Evolutionary conservation across 2,888 invertebrate genomes (phyloP).

Genomic region (Cybosia mesomella): DNA sequence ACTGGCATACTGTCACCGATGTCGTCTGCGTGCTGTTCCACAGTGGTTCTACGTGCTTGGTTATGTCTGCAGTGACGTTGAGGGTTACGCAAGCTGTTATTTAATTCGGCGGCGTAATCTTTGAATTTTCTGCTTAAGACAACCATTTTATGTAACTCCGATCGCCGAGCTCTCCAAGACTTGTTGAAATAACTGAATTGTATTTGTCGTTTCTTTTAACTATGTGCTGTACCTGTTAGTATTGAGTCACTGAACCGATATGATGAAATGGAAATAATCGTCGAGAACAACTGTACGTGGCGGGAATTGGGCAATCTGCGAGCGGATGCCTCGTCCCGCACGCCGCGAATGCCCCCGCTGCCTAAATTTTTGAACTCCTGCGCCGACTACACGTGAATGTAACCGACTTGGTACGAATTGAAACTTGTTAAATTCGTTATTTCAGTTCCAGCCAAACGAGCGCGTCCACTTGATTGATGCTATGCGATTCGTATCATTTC

Average conservation of each 20-base stretch:
- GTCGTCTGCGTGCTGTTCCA: slow-evolving; percentile 34
- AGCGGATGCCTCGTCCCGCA: slow-evolving; percentile 66
- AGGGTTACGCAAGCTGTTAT: slow-evolving; percentile 83
- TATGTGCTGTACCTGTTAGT: slow-evolving; percentile 71
- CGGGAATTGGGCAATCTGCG: slow-evolving; percentile 82
- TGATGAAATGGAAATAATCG: slow-evolving; percentile 78
- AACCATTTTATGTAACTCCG: slow-evolving; percentile 43
- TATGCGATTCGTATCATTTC: slow-evolving; percentile 57
- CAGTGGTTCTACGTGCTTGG: slow-evolving; percentile 43
- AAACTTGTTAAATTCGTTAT: slow-evolving; percentile 60
- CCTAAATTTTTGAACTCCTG: slow-evolving; percentile 71
- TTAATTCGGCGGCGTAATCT: slow-evolving; percentile 81
- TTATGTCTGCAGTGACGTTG: slow-evolving; percentile 83
- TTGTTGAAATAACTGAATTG: slow-evolving; percentile 29
- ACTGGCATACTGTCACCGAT: slow-evolving; percentile 78
- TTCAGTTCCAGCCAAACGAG: slow-evolving; percentile 63
- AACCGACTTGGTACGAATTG: slow-evolving; percentile 65
- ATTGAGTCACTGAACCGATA: slow-evolving; percentile 73
- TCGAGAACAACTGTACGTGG: slow-evolving; percentile 59
- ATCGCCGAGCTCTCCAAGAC: slow-evolving; percentile 16
- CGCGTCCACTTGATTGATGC: slow-evolving; percentile 33
- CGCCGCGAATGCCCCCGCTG: slow-evolving; percentile 48
- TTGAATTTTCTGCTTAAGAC: slow-evolving; percentile 83
- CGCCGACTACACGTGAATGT: slow-evolving; percentile 65
- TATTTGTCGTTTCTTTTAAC: slow-evolving; percentile 56